Base-by-base conservation (phyloP, 2,113 vertebrate genomes). In the Nicator chloris region DNA sequence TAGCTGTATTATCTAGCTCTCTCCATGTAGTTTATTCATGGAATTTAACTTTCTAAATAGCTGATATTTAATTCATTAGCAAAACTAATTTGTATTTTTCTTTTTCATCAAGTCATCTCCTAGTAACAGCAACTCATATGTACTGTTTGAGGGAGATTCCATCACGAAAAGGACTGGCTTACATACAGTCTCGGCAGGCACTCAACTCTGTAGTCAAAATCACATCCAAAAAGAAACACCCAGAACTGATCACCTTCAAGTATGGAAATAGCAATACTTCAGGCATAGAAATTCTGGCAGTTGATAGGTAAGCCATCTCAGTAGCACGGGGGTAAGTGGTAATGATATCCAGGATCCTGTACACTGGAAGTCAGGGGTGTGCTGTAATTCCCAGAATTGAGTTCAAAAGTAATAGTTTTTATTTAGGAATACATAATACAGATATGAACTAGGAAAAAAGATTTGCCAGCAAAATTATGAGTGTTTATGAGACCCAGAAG, bases 161-260 rank as follows among this genome's bases (percentile, higher is more conserved):
- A 15, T 98, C 99, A 1, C 98, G 98, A 69, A 99, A 99, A 95
- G 99, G 99, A 64, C 98, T 99, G 60, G 98, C 99, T 93, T 99
- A 99, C 92, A 99, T 99, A 96, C 99, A 99, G 83, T 99, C 99
- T 95, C 98, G 99, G 72, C 99, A 99, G 93, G 99, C 99, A 12
- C 97, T 99, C 65, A 99, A 98, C 97, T 99, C 99, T 4, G 99
- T 99, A 91, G 99, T 99, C 94, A 99, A 99, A 98, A 99, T 99
- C 96, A 99, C 99, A 27, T 99, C 99, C 51, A 99, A 99, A 97
- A 99, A 99, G 98, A 99, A 99, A 95, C 99, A 99, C 92, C 99
- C 99, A 2, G 99, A 99, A 92, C 98, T 99, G 59, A 99, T 99
- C 95, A 99, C 99, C 2, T 99, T 99, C 98, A 99, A 99, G 96